Evolutionary conservation across 2,888 invertebrate genomes (phyloP).

Genomic region (Amphipyra tragopoginis): DNA sequence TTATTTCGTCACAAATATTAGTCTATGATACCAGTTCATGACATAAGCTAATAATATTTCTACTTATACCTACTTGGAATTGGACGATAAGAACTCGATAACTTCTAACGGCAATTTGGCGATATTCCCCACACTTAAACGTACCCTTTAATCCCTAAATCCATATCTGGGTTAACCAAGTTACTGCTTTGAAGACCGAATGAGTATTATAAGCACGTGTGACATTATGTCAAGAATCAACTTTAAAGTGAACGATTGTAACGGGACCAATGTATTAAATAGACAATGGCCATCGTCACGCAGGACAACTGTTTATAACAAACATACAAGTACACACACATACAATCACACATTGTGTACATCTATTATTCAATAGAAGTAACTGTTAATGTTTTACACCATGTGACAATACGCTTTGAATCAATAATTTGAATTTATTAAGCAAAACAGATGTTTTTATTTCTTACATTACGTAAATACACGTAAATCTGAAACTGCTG

Average conservation of each 20-base stretch:
- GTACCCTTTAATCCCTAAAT: too few relatives aligned
- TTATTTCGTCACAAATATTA: constrained; percentile 43
- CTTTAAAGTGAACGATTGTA: constrained; percentile 3
- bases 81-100: too few relatives aligned
- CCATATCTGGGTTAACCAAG: too few relatives aligned
- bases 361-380: constrained; percentile 6
- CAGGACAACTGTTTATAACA: constrained; percentile 20
- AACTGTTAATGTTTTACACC: constrained; percentile 22
- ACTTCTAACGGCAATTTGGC: too few relatives aligned
- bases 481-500: not conserved
- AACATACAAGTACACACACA: not conserved
- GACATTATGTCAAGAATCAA: not conserved
- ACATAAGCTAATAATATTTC: not conserved
- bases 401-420: not conserved
- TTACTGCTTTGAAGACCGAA: too few relatives aligned
- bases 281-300: constrained; percentile 19
- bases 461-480: not conserved
- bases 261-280: constrained; percentile 17
- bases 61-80: too few relatives aligned
- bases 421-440: not conserved
- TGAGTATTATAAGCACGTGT: too few relatives aligned
- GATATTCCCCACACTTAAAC: too few relatives aligned
- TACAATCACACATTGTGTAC: not conserved
- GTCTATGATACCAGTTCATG: constrained; percentile 25
- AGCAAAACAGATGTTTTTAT: not conserved